These are phyloP conservation scores for Corythornis cristatus DNA, from an alignment of 2,113 vertebrate species.

Conservation along the genomic window DNA sequence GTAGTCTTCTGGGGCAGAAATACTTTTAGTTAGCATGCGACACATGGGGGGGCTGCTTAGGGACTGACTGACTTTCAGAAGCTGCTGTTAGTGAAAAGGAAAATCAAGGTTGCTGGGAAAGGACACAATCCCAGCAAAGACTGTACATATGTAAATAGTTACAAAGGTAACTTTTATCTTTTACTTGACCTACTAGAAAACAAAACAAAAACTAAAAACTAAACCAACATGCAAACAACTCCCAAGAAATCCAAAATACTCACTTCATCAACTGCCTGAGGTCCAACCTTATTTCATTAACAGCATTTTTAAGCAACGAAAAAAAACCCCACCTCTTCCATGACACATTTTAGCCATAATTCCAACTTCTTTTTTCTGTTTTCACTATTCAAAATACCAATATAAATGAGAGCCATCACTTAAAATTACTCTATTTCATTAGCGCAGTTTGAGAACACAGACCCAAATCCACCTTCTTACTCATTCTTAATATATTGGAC, in stretches of 20 bases:
- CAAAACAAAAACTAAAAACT: too few species aligned
- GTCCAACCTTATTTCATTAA: neutral
- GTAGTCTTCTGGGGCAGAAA: neutral
- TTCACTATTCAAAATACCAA: neutral
- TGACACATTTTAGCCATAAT: neutral
- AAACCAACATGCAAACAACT: neutral
- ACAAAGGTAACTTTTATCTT: neutral
- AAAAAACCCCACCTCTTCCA: neutral
- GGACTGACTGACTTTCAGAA: neutral
- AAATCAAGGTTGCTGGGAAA: neutral
- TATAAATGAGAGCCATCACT: neutral
- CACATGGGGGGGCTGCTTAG: neutral
- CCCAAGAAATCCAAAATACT: neutral
- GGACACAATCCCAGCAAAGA: neutral
- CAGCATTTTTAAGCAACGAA: neutral
- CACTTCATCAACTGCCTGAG: neutral
- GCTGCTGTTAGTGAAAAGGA: neutral
- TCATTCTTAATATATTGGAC: neutral
- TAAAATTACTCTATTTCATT: neutral
- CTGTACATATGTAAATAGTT: neutral
- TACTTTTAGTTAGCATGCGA: neutral
- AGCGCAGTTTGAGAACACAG: neutral
- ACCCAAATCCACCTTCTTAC: neutral
- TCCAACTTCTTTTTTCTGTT: neutral
- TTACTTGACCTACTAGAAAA: accelerated